Evolutionary conservation across 2,113 vertebrate genomes (phyloP), one percentile per base, ranked within the genome.

Genomic region (Craseonycteris thonglongyai): DNA sequence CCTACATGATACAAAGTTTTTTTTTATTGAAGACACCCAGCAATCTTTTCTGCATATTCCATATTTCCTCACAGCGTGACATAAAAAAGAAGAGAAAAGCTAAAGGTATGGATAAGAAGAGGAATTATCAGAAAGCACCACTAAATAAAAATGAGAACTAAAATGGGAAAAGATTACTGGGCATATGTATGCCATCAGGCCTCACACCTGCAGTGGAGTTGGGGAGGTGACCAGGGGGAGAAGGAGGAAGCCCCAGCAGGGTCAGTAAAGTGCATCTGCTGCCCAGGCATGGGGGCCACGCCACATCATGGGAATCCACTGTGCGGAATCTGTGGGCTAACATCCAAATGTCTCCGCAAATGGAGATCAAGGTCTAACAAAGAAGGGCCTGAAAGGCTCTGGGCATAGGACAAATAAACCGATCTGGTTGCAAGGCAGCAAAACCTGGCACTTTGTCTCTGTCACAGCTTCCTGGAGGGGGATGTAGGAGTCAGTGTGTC

Each of bases 301-400:
- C 22, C n/a, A 3, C 4, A 22, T 35, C n/a, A 28, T 0, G 0
- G 7, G 28, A 24, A 42, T 15, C 58, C n/a, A 6, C 59, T 22
- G 47, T 24, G 30, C 2, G 10, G 30, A 75, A 66, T n/a, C 59
- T 24, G 40, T 28, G 19, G 19, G n/a, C 58, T 74, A 88, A 68
- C 28, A 2, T 65, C 7, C 13, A 33, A n/a, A 45, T 56, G 45
- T 30, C 35, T 81, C 54, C 65, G 63, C 54, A 96, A 84, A 91
- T 18, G 21, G 42, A 91, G 45, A 65, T 2, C 1, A 24, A 51
- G 19, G 28, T 33, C 33, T 45, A 68, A 69, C 28, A 88, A 88
- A 40, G 6, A 71, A 19, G 54, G 38, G 15, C 10, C 12, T 49
- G 14, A 45, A 69, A 82, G 38, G 61, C 35, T 22, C 18, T 0